Evolutionary conservation across 2,113 vertebrate genomes (phyloP).

Genomic region (Serilophus lunatus): DNA sequence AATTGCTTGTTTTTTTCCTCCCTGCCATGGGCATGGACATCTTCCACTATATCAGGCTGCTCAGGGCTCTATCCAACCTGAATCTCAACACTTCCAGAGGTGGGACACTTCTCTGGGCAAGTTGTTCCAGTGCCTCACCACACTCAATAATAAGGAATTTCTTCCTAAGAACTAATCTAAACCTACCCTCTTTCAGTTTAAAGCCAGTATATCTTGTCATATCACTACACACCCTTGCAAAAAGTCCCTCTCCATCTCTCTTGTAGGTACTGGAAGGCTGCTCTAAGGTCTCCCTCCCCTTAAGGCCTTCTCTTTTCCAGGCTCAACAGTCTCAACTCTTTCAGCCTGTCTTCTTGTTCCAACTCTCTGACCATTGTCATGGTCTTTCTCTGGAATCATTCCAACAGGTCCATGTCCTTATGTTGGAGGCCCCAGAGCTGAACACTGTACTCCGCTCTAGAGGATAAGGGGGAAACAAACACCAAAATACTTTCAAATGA

Average conservation of each 20-base stretch:
- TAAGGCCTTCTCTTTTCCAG: not conserved
- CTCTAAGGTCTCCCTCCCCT: not conserved
- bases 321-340: not conserved
- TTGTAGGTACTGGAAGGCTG: not conserved
- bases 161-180: not conserved
- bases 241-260: not conserved
- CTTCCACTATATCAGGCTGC: not conserved
- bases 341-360: not conserved
- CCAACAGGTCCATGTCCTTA: not conserved
- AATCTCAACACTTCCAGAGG: not conserved
- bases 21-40: not conserved
- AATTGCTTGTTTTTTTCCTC: not conserved
- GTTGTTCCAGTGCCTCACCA: not conserved
- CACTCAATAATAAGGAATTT: not conserved
- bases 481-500: not conserved
- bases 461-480: not conserved
- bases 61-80: not conserved
- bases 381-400: not conserved
- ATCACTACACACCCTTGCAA: not conserved
- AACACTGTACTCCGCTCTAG: not conserved
- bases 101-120: not conserved
- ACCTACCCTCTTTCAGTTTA: not conserved
- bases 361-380: not conserved
- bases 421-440: not conserved
- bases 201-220: not conserved